Conservation (phyloP, 2,888 invertebrate species). For the Rhorus exstirpatorius region DNA sequence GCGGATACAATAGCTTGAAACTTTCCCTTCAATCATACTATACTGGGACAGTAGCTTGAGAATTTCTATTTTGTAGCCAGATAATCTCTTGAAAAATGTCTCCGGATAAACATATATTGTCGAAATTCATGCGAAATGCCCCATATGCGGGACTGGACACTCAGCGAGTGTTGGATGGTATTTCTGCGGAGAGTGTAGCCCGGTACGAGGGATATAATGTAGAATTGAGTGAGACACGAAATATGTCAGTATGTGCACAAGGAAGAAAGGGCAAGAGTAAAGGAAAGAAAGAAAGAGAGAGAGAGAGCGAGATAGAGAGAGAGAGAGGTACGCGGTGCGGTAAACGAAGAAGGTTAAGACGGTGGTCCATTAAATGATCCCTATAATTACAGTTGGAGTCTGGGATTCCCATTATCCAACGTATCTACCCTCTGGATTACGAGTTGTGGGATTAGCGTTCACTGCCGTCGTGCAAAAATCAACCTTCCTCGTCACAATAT, state of each 20-base stretch:
- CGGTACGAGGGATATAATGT: slow-evolving; percentile 17
- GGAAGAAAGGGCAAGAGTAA: slow-evolving; percentile 12
- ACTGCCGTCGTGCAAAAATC: slow-evolving; percentile 79
- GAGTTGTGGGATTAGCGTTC: slow-evolving; percentile 80
- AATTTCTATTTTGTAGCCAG: no score
- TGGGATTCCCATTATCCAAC: slow-evolving; percentile 75
- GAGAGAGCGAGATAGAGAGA: slow-evolving; percentile 49
- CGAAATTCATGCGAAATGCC: slow-evolving; percentile 25
- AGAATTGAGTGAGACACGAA: slow-evolving; percentile 18
- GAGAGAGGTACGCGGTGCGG: slow-evolving; percentile 63
- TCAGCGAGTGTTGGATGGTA: slow-evolving; percentile 54
- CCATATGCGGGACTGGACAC: slow-evolving; percentile 40
- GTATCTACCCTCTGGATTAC: slow-evolving; percentile 73
- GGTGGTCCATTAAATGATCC: slow-evolving; percentile 82
- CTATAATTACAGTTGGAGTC: slow-evolving; percentile 82
- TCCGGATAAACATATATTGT: no score
- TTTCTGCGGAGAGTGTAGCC: slow-evolving; percentile 44
- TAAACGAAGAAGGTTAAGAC: slow-evolving; percentile 74
- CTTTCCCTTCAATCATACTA: no score
- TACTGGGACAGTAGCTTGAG: no score
- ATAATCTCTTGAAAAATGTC: no score
- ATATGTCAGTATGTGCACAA: slow-evolving; percentile 27
- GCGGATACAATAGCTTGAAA: no score
- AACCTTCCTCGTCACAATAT: slow-evolving; percentile 70
- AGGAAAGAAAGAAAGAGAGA: slow-evolving; percentile 48